Evolutionary conservation across 2,888 invertebrate genomes (phyloP).

Genomic region (Drosophila atroscutellata): DNA sequence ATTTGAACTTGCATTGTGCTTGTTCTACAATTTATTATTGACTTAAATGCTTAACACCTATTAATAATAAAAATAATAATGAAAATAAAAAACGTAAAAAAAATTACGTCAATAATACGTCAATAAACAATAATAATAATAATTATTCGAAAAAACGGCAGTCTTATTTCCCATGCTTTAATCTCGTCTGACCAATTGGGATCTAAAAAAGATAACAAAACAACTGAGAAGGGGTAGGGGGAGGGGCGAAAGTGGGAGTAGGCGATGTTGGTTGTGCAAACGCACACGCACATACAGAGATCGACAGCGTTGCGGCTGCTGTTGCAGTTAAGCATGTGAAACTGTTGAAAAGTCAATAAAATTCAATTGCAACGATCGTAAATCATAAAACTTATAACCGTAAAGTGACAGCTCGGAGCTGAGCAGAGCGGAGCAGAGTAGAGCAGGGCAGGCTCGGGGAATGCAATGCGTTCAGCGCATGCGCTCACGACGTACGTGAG

Average conservation of each 20-base stretch:
- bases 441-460: slow-evolving; percentile 72
- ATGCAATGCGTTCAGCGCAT: slow-evolving; percentile 61
- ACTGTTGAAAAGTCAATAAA: slow-evolving; percentile 83
- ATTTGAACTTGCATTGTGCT: not conserved
- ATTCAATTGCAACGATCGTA: slow-evolving; percentile 80
- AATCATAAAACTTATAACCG: slow-evolving; percentile 84
- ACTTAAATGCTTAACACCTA: not conserved
- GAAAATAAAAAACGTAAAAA: not conserved
- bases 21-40: not conserved
- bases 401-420: slow-evolving; percentile 73
- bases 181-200: slow-evolving; percentile 25
- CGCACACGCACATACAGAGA: not conserved
- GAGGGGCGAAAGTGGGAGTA: slow-evolving; percentile 36
- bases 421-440: slow-evolving; percentile 48
- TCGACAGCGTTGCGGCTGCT: slow-evolving; percentile 7
- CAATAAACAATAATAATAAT: not conserved
- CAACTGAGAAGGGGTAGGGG: slow-evolving; percentile 10
- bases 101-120: not conserved
- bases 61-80: not conserved
- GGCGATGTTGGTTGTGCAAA: slow-evolving; percentile 7
- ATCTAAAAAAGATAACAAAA: slow-evolving; percentile 26
- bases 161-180: slow-evolving; percentile 7
- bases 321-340: slow-evolving; percentile 54
- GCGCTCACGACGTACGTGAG: slow-evolving; percentile 73
- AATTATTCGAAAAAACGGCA: not conserved